Conservation (phyloP, 2,797 vertebrate species). For the Helicolenus hilgendorfi region DNA sequence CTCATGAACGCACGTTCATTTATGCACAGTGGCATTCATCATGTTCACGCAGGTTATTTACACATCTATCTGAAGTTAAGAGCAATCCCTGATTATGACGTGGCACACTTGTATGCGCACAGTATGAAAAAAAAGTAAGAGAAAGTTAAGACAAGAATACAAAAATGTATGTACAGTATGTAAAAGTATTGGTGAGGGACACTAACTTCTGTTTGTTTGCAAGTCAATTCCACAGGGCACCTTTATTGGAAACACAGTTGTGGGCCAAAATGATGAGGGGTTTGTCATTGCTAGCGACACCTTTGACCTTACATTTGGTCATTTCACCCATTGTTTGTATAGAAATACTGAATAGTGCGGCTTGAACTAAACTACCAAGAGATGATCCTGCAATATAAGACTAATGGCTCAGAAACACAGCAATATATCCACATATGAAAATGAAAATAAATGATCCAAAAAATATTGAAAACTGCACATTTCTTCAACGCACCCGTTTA, state of each 20-base stretch:
- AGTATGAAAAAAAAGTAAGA: neutral
- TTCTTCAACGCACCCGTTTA: neutral
- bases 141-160: no score
- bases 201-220: neutral
- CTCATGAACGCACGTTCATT: no score
- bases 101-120: no score
- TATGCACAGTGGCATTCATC: no score
- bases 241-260: neutral
- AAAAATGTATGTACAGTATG: neutral
- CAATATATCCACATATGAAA: neutral
- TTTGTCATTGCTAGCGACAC: neutral
- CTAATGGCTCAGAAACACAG: neutral
- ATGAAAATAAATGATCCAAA: slow-evolving; percentile 31
- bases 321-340: neutral
- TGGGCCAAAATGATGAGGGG: neutral
- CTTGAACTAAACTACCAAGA: neutral
- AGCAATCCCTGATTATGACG: neutral
- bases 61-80: no score
- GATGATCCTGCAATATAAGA: neutral
- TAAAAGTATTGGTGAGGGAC: neutral
- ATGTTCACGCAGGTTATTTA: no score
- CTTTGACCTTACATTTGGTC: neutral
- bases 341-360: neutral
- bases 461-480: neutral
- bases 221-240: neutral